These are phyloP conservation scores for Prinia subflava DNA, from an alignment of 2,113 vertebrate species.

Conservation along the genomic window DNA sequence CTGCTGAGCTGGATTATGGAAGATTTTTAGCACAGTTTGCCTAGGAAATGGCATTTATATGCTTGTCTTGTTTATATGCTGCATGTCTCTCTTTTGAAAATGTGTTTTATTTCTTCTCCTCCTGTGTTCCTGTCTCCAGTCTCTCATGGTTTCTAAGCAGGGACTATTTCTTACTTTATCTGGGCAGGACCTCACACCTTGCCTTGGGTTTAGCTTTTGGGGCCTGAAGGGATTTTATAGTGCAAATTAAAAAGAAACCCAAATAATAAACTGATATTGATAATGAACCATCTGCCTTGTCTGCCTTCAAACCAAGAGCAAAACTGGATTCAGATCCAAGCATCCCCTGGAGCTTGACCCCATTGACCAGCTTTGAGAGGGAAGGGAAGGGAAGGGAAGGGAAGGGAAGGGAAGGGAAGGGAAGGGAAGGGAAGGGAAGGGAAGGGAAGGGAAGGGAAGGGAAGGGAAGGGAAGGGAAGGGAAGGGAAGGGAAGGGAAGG, in stretches of 20 bases:
- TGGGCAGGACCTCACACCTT: neutral
- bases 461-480: no score
- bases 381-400: neutral
- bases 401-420: no score
- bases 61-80: neutral
- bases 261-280: neutral
- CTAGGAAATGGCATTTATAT: neutral
- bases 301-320: neutral
- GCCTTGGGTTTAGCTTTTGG: neutral
- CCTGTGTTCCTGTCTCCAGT: neutral
- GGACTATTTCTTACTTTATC: neutral
- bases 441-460: no score
- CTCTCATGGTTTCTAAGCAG: neutral
- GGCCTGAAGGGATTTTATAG: neutral
- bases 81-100: neutral
- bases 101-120: neutral
- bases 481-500: no score
- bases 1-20: neutral
- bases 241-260: neutral
- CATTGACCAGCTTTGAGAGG: neutral
- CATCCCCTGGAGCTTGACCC: neutral
- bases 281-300: neutral
- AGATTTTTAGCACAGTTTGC: neutral
- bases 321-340: neutral
- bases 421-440: no score